Conservation (phyloP, 2,888 invertebrate genomes). For the Sclerodermus sp. region DNA sequence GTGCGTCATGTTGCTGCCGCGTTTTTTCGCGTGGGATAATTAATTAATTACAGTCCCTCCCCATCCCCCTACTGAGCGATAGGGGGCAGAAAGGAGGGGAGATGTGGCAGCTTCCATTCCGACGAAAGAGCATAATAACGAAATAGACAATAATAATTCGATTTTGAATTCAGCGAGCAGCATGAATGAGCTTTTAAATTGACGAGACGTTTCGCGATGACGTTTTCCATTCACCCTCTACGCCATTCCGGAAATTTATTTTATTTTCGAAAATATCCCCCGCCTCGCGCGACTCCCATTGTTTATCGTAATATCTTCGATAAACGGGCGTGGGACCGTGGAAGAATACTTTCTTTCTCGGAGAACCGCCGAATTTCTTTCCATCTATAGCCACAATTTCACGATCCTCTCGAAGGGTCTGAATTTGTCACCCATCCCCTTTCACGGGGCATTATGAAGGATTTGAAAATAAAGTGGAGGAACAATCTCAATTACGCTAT, state of each 20-base stretch:
- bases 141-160: slow-evolving; percentile 17
- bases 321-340: no score
- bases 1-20: neutral
- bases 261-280: no score
- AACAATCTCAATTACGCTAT: no score
- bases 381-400: no score
- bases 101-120: neutral
- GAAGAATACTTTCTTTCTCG: no score
- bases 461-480: no score
- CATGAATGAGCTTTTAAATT: slow-evolving; percentile 21
- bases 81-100: neutral
- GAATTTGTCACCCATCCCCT: no score
- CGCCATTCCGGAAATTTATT: neutral
- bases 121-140: slow-evolving; percentile 8
- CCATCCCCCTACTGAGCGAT: neutral
- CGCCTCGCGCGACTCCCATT: no score
- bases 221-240: slow-evolving; percentile 7
- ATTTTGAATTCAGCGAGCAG: slow-evolving; percentile 27
- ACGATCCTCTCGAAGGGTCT: no score
- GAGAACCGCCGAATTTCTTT: no score
- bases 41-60: slow-evolving; percentile 15
- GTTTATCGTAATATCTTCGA: no score
- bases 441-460: no score
- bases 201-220: slow-evolving; percentile 12
- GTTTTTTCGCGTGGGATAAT: slow-evolving; percentile 13